Base-by-base conservation (phyloP, 2,797 vertebrate genomes). In the Ispidina picta region DNA sequence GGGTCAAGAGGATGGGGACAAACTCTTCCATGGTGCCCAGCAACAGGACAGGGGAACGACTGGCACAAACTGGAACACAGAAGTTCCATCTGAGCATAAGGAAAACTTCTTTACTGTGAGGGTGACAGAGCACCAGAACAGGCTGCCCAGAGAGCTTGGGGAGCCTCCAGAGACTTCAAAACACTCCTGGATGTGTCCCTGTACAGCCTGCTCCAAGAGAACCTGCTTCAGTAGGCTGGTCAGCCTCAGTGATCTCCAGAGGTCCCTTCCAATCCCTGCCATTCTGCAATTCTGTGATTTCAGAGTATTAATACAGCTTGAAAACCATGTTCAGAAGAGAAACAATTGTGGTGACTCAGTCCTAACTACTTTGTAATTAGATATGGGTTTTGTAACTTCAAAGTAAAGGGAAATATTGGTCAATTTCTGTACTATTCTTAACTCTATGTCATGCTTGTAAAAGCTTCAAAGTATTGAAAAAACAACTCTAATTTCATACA, bases 361-460 rank as follows among this genome's bases (percentile, higher is more conserved):
- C 41, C 87, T 96, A 93, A 93, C 91, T 46, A 58, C 58, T 91
- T 91, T 77, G 69, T 91, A 96, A 95, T 94, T 94, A 88, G 90
- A 93, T 23, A 59, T 78, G 80, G 55, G 10, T 84, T 95, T 94
- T 70, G 52, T 63, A 80, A 92, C 89, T 86, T 94, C 93, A 96
- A 91, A 96, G 94, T 63, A 82, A 75, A 28, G 52, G 60, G 72
- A 55, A 92, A 83, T 77, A 83, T 4, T 33, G 46, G 22, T 77
- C 62, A 79, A 22, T 64, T 94, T 79, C 83, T 6, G 0, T 73
- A 31, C 62, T 84, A 80, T 80, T 92, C 88, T 75, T 73, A 37
- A 81, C 44, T 64, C 64, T 35, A 43, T 77, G 76, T 89, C 76
- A 94, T 41, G 76, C 44, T 73, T 88, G 52, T 75, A 64, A 89